Conservation (phyloP, 2,113 vertebrate species). For the Sciurus niger region DNA sequence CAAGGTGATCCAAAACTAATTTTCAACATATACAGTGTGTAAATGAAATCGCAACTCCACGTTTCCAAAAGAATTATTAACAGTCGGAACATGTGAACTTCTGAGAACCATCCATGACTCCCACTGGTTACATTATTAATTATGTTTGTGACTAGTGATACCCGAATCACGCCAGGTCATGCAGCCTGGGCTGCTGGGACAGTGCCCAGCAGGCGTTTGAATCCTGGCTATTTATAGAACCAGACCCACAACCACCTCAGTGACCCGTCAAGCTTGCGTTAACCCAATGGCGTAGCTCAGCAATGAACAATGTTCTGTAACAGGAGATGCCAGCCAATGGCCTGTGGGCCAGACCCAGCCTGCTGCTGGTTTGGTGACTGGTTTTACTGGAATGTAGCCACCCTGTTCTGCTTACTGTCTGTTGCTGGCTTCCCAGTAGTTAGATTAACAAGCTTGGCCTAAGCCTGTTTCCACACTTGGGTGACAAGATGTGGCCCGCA, state of each 20-base stretch:
- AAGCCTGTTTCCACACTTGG: not conserved
- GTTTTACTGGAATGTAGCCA: not conserved
- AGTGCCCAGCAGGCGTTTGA: not conserved
- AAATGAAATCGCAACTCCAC: not conserved
- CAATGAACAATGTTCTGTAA: slow-evolving; percentile 6
- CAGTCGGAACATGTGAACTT: not conserved
- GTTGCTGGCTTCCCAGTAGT: not conserved
- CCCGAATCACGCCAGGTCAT: not conserved
- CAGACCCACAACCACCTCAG: not conserved
- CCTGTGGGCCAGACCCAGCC: not conserved
- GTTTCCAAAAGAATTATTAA: not conserved
- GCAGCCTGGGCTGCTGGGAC: not conserved
- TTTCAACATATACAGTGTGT: not conserved
- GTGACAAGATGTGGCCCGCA: not conserved
- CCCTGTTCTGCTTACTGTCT: not conserved
- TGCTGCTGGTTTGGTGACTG: not conserved
- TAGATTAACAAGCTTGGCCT: not conserved
- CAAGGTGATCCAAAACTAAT: not conserved
- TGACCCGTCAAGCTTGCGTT: not conserved
- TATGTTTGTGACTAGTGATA: not conserved
- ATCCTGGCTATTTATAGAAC: not conserved
- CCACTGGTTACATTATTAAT: not conserved
- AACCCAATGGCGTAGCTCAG: not conserved
- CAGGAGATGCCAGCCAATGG: not conserved
- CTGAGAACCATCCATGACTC: not conserved